These are phyloP conservation scores for Drosophila kepulauana DNA, from an alignment of 1,140 invertebrate species.

Conservation along the genomic window DNA sequence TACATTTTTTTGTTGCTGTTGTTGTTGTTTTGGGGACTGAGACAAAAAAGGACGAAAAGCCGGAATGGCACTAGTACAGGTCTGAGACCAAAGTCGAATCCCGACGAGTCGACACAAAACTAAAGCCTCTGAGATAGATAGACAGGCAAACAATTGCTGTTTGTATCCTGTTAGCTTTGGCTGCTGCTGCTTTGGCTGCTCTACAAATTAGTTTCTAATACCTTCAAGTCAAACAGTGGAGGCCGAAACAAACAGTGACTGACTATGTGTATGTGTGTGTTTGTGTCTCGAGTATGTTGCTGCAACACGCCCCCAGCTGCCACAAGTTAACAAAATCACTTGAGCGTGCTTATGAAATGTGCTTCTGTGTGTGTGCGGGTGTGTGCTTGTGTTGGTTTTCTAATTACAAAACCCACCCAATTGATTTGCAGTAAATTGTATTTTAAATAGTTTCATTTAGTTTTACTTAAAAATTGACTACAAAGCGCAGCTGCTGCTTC, in stretches of 20 bases:
- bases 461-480: slow-evolving; percentile 45
- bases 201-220: slow-evolving; percentile 83
- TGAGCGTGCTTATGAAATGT: slow-evolving; percentile 74
- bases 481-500: slow-evolving; percentile 29
- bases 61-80: slow-evolving; percentile 34
- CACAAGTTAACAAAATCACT: slow-evolving; percentile 71
- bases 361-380: slow-evolving; percentile 23
- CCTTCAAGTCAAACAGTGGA: slow-evolving; percentile 79
- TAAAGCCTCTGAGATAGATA: slow-evolving; percentile 72
- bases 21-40: slow-evolving; percentile 14
- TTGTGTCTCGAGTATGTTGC: slow-evolving; percentile 19
- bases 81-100: slow-evolving; percentile 31
- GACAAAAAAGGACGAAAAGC: slow-evolving; percentile 47
- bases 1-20: slow-evolving; percentile 38
- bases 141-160: slow-evolving; percentile 79
- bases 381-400: slow-evolving; percentile 46
- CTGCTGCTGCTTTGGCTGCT: slow-evolving; percentile 67
- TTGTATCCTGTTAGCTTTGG: slow-evolving; percentile 74
- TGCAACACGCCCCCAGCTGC: slow-evolving; percentile 38
- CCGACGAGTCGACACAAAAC: slow-evolving; percentile 40
- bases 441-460: slow-evolving; percentile 77
- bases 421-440: slow-evolving; percentile 77
- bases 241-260: slow-evolving; percentile 46
- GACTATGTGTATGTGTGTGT: slow-evolving; percentile 21
- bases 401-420: slow-evolving; percentile 74